A percentile compares a stretch with the other conserved stretches of the same genome.
Evolutionary conservation across 2,888 invertebrate species (phyloP).

Genomic region (Tyria jacobaeae): DNA sequence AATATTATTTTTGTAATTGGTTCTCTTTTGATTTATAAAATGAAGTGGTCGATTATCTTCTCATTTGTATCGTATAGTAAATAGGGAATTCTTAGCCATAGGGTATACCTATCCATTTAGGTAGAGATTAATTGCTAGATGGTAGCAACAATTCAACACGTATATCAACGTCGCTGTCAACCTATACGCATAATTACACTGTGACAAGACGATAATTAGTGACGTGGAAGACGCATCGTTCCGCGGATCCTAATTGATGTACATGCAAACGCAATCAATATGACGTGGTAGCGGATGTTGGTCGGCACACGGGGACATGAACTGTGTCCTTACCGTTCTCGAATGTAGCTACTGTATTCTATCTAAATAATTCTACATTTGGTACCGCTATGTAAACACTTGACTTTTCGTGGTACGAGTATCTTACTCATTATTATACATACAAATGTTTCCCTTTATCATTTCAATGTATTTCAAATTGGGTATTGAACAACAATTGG

Average conservation of each 20-base stretch:
- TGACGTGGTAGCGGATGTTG: slow-evolving; percentile 75
- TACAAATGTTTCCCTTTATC: too few species aligned
- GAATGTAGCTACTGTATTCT: slow-evolving; percentile 27
- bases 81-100: too few species aligned
- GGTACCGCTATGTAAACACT: slow-evolving; percentile 16
- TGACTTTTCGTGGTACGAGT: too few species aligned
- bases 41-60: too few species aligned
- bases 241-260: slow-evolving; percentile 83
- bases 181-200: slow-evolving; percentile 72
- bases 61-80: too few species aligned
- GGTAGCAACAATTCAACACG: slow-evolving; percentile 45
- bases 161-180: slow-evolving; percentile 71
- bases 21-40: too few species aligned
- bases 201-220: slow-evolving; percentile 83
- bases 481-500: too few species aligned
- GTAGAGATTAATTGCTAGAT: slow-evolving; percentile 41
- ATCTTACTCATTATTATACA: too few species aligned
- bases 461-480: too few species aligned
- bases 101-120: slow-evolving; percentile 22
- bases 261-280: slow-evolving; percentile 86
- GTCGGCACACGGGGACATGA: slow-evolving; percentile 57
- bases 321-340: slow-evolving; percentile 38
- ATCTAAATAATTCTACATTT: slow-evolving; percentile 29
- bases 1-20: too few species aligned
- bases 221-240: slow-evolving; percentile 80